phyloP scores from a whole-genome alignment of 2,113 vertebrate species.

The Charadrius vociferus region DNA sequence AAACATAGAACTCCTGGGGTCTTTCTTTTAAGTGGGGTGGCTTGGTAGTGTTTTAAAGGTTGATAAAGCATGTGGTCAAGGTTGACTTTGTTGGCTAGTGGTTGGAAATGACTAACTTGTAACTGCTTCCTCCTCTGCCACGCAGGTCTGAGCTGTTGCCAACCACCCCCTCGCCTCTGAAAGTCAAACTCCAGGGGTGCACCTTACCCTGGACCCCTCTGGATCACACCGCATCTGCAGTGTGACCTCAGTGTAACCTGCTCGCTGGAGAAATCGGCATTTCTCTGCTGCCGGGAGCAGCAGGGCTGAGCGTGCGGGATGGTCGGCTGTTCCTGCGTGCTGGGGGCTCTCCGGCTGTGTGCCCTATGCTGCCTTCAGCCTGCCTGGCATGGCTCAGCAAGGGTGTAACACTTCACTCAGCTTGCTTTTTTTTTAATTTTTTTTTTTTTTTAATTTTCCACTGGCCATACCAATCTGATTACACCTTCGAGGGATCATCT shows the following conservation, averaged over 20 bases:
- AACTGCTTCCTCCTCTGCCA: background rate
- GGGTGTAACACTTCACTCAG: background rate
- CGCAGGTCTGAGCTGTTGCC: background rate
- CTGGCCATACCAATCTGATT: constrained; percentile 47
- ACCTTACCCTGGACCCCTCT: background rate
- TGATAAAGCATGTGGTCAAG: background rate
- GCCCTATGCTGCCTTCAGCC: background rate
- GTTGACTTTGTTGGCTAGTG: background rate
- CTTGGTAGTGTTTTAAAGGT: background rate
- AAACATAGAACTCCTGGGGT: background rate
- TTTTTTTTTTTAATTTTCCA: background rate
- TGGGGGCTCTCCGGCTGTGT: background rate
- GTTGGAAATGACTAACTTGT: background rate
- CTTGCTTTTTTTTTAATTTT: background rate
- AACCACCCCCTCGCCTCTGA: background rate
- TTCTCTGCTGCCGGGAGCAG: background rate
- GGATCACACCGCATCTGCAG: accelerated
- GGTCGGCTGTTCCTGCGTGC: background rate
- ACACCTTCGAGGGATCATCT: constrained; percentile 41
- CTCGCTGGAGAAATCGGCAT: background rate
- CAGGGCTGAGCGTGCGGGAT: background rate
- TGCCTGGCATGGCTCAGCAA: background rate
- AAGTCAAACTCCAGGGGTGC: background rate
- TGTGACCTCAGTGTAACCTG: background rate
- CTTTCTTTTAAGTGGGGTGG: background rate